phyloP scores from a whole-genome alignment of 2,888 invertebrate species.

The Netelia fuscicornis region DNA sequence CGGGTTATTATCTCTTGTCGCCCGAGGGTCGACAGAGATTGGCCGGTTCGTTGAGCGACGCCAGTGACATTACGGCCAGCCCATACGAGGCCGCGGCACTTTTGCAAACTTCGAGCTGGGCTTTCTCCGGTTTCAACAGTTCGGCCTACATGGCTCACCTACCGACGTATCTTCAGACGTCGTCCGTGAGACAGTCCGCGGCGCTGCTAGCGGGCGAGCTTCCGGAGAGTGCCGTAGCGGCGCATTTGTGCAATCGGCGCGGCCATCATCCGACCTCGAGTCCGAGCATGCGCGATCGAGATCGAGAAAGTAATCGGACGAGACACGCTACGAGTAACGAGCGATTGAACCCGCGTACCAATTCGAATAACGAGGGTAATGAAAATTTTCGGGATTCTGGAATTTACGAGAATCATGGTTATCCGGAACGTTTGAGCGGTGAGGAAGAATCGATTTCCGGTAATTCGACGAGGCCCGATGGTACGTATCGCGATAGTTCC shows the following conservation, averaged over 20 bases:
- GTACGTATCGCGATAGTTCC: constrained; percentile 61
- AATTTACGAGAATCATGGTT: constrained; percentile 68
- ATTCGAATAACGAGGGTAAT: constrained; percentile 25
- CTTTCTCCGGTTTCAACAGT: constrained; percentile 77
- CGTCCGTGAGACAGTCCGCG: constrained; percentile 59
- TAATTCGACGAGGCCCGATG: constrained; percentile 67
- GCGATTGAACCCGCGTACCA: constrained; percentile 18
- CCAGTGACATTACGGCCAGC: constrained; percentile 65
- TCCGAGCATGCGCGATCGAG: constrained; percentile 53
- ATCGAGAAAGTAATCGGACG: constrained; percentile 54
- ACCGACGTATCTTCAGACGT: constrained; percentile 75
- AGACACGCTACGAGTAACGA: constrained; percentile 49
- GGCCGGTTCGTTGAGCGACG: constrained; percentile 67
- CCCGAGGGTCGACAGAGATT: constrained; percentile 79
- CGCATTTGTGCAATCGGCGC: constrained; percentile 57
- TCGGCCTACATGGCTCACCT: constrained; percentile 78
- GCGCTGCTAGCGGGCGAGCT: constrained; percentile 60
- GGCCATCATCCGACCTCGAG: constrained; percentile 3
- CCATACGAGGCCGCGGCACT: constrained; percentile 80
- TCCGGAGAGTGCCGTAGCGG: constrained; percentile 50
- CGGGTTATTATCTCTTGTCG: constrained; percentile 82
- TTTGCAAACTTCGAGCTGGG: constrained; percentile 80
- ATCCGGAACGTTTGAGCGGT: constrained; percentile 65
- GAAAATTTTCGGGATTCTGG: constrained; percentile 68
- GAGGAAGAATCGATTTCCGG: constrained; percentile 72